Percentiles rank a stretch among this genome's conserved stretches.
Conservation (phyloP, 2,113 vertebrate genomes). For the Chamaetylas fuelleborni region DNA sequence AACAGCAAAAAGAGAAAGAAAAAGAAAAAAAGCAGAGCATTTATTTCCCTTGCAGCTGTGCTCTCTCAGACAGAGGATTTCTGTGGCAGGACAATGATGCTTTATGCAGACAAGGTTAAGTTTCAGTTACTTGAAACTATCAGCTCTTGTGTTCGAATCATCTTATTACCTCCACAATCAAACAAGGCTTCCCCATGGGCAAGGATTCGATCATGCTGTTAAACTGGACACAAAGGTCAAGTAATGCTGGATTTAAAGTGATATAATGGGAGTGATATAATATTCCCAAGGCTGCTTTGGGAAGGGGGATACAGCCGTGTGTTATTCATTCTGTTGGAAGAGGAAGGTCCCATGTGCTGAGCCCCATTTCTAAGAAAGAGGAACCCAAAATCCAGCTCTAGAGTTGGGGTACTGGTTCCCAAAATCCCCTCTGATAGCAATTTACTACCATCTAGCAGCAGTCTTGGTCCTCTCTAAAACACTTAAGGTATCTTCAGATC, state of each 20-base stretch:
- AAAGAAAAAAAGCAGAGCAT: constrained; percentile 68
- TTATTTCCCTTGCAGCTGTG: constrained; percentile 86
- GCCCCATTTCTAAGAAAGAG: background rate
- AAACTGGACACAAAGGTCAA: background rate
- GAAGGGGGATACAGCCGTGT: accelerated
- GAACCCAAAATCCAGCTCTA: background rate
- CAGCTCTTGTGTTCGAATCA: constrained; percentile 67
- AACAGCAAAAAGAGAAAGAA: constrained; percentile 19
- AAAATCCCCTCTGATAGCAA: background rate
- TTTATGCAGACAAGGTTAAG: constrained; percentile 77
- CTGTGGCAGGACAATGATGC: constrained; percentile 84
- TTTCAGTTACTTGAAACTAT: constrained; percentile 79
- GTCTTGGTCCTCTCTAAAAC: background rate
- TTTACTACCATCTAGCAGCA: background rate
- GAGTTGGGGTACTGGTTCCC: background rate
- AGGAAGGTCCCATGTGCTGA: background rate
- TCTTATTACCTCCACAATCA: constrained; percentile 65
- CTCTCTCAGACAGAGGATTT: constrained; percentile 76
- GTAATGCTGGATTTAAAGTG: constrained; percentile 9
- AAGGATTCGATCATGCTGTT: constrained; percentile 5
- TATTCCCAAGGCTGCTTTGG: background rate
- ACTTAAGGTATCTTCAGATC: background rate
- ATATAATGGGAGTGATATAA: background rate
- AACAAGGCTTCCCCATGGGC: constrained; percentile 47
- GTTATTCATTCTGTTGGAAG: background rate